These are phyloP conservation scores for Polyommatus icarus DNA, from an alignment of 2,888 invertebrate genomes.

Conservation along the genomic window DNA sequence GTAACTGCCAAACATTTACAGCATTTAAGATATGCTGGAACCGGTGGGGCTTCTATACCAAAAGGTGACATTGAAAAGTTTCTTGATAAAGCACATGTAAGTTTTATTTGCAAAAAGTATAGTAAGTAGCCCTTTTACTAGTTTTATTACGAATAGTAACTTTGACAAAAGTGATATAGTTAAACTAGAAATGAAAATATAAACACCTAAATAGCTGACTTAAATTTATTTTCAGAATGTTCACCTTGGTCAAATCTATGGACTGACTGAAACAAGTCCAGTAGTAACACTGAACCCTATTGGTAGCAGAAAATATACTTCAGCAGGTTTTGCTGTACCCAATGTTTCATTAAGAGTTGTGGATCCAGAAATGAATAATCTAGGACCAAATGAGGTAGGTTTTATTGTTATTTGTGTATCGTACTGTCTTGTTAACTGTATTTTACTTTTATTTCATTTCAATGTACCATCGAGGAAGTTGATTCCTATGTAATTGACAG, in stretches of 20 bases:
- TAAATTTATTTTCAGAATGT: constrained; percentile 43
- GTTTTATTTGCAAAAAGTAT: constrained; percentile 6
- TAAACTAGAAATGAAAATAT: too few species aligned
- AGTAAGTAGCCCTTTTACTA: too few species aligned
- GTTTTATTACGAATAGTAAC: too few species aligned
- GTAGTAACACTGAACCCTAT: constrained; percentile 58
- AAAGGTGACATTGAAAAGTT: constrained; percentile 78
- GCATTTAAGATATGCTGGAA: constrained; percentile 67
- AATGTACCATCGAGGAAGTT: too few species aligned
- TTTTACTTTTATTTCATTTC: too few species aligned
- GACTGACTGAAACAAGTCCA: constrained; percentile 84
- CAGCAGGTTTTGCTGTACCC: constrained; percentile 76
- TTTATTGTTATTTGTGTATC: neutral
- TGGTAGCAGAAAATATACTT: constrained; percentile 43
- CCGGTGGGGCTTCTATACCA: constrained; percentile 86
- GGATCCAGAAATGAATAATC: constrained; percentile 56
- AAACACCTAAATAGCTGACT: neutral
- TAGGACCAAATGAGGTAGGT: constrained; percentile 66
- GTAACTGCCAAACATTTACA: constrained; percentile 81
- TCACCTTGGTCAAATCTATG: constrained; percentile 74
- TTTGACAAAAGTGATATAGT: too few species aligned
- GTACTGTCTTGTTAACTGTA: too few species aligned
- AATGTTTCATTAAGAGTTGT: constrained; percentile 81
- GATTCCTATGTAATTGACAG: too few species aligned
- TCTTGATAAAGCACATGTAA: constrained; percentile 65